Conservation (phyloP, 2,888 invertebrate genomes). For the Caenorhabditis uteleia region DNA sequence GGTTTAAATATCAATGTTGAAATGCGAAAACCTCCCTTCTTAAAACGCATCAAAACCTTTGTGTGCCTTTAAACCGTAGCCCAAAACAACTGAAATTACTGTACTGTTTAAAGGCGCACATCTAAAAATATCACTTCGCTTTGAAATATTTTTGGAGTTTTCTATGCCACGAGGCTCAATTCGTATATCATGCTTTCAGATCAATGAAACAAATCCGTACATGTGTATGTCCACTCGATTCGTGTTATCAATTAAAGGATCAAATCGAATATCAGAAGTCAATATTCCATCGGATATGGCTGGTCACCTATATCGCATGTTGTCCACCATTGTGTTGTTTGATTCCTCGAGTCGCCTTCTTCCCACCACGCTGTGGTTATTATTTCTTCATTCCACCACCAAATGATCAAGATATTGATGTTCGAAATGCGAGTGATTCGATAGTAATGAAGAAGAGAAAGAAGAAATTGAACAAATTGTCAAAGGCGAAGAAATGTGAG, state of each 20-base stretch:
- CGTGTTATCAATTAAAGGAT: constrained; percentile 18
- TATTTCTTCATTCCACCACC: constrained; percentile 48
- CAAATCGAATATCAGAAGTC: constrained; percentile 3
- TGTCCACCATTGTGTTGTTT: constrained; percentile 48
- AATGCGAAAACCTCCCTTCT: too few species aligned
- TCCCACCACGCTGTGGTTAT: constrained; percentile 57
- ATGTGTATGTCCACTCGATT: constrained; percentile 30
- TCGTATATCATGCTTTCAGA: too few species aligned
- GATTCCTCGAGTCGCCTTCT: constrained; percentile 46
- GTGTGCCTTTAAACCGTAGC: too few species aligned
- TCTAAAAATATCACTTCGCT: too few species aligned
- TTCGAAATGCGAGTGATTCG: neutral
- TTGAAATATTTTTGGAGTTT: too few species aligned
- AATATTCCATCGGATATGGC: constrained; percentile 14
- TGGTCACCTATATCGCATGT: constrained; percentile 33
- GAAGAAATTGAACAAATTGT: constrained; percentile 22
- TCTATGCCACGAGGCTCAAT: too few species aligned
- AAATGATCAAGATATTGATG: constrained; percentile 4
- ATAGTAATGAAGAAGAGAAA: constrained; percentile 8
- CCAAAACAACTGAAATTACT: too few species aligned
- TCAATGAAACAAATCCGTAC: too few species aligned
- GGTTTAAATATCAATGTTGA: too few species aligned
- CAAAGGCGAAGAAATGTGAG: constrained; percentile 4
- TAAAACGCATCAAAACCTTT: too few species aligned
- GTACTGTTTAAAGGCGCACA: too few species aligned